phyloP scores from a whole-genome alignment of 2,888 invertebrate species.

The Tricholauxania praeusta region DNA sequence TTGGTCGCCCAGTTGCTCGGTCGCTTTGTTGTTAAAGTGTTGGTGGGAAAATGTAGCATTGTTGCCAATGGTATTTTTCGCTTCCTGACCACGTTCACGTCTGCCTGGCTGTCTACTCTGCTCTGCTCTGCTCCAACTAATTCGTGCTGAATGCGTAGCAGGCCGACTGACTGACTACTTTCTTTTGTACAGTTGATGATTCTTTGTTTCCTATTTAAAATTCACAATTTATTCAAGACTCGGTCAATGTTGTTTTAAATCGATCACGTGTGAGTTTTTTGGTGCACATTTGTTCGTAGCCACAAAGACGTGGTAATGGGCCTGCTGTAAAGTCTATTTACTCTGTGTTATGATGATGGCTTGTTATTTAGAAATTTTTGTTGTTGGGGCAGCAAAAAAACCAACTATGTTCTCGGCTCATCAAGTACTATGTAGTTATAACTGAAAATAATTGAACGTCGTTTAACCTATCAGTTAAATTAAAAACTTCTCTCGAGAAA shows the following conservation, averaged over 20 bases:
- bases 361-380: too few species aligned
- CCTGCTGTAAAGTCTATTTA: too few species aligned
- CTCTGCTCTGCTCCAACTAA: conserved; percentile 33
- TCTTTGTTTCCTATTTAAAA: conserved; percentile 64
- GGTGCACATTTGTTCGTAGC: not conserved
- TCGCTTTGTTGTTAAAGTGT: conserved; percentile 18
- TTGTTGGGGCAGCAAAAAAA: too few species aligned
- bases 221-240: conserved; percentile 59
- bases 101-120: conserved; percentile 50
- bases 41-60: conserved; percentile 13
- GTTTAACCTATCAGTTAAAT: too few species aligned
- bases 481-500: too few species aligned
- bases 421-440: too few species aligned
- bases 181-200: conserved; percentile 19
- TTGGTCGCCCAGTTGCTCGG: conserved; percentile 48
- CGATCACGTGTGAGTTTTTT: conserved; percentile 30
- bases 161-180: not conserved
- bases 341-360: too few species aligned
- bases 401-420: too few species aligned
- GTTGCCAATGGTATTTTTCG: conserved; percentile 42
- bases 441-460: too few species aligned
- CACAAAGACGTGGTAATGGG: too few species aligned
- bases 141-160: conserved; percentile 31
- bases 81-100: conserved; percentile 61
- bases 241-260: conserved; percentile 26